Base-by-base conservation (phyloP, 2,113 vertebrate genomes). In the Platysteira castanea region DNA sequence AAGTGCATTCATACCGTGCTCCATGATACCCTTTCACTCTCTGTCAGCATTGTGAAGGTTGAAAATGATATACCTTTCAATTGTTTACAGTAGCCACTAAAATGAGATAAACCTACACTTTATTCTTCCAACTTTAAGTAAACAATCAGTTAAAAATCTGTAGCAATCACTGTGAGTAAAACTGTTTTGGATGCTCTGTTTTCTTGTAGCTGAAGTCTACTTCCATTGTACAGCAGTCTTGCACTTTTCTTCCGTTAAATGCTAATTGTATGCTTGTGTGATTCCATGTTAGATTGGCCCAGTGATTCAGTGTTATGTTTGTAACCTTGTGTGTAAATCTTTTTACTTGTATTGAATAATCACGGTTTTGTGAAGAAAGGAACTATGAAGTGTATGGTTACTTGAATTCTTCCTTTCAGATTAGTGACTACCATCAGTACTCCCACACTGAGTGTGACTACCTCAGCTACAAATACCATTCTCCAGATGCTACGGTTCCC, bases 401-500 rank as follows among this genome's bases (percentile, higher is more conserved):
- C 88, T 94, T 94, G 80, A 94, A 94, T 96, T 77, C 68, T 84
- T 94, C 47, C 69, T 94, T 95, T 84, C 42, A 68, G 86, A 71
- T 93, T 90, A 95, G 93, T 89, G 76, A 84, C 90, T 96, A 53
- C 86, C 86, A 33, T 92, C 80, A 59, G 52, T 71, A 81, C 92
- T 87, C 90, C 85, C 79, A 96, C 92, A 89, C 70, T 63, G 79
- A 88, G 52, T 92, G 87, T 96, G 95, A 95, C 92, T 94, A 92
- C 76, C 64, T 64, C 71, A 89, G 76, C 90, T 95, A 92, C 95
- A 92, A 95, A 92, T 94, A 96, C 90, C 61, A 59, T 90, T 86
- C 82, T 90, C 73, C 95, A 94, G 95, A 92, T 93, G 79, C 89
- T 95, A 33, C 84, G 64, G 80, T 91, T 95, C 65, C 81, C 89